Evolutionary conservation across 2,797 vertebrate species (phyloP), one percentile per base, ranked within the genome.

Genomic region (Gymnothorax reevesii): DNA sequence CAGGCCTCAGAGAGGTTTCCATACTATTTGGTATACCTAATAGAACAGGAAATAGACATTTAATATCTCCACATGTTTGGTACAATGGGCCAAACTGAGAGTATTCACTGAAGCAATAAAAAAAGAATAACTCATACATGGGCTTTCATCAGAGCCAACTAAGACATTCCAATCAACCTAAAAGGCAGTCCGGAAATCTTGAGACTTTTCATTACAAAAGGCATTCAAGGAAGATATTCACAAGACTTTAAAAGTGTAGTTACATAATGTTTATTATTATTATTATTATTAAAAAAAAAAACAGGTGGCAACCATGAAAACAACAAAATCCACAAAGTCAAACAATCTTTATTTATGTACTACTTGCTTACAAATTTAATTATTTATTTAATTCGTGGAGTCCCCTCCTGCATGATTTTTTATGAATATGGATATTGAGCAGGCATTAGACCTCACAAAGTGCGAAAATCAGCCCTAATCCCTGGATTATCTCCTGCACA

Each of bases 401-500:
- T 57, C 79, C 83, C 15, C 83, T 82, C 80, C 60, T 33, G 79
- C 80, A 80, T 55, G 64, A 71, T 86, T 87, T 64, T 86, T 62
- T 83, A 27, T 80, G 84, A 84, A 84, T 83, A 52, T 64, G 62
- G 54, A 71, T 84, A 89, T 89, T 77, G 83, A 57, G 62, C 86
- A 87, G 87, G 84, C 73, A 71, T 89, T 87, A 84, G 69, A 85
- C 83, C 82, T 25, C 71, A 87, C 80, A 73, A 66, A 60, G 66
- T 55, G 64, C 3, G 85, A 86, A 85, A 87, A 88, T 90, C 83
- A 54, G 82, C 86, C 86, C 59, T 87, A 89, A 90, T 88, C 89
- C 89, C 84, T 42, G 86, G 87, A 87, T 86, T 87, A 88, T 88
- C 88, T 42, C 84, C 86, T 84, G 82, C 85, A 84, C 86, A 92